phyloP scores from a whole-genome alignment of 2,888 invertebrate genomes.

The Scaptodrosophila latifasciaeformis region DNA sequence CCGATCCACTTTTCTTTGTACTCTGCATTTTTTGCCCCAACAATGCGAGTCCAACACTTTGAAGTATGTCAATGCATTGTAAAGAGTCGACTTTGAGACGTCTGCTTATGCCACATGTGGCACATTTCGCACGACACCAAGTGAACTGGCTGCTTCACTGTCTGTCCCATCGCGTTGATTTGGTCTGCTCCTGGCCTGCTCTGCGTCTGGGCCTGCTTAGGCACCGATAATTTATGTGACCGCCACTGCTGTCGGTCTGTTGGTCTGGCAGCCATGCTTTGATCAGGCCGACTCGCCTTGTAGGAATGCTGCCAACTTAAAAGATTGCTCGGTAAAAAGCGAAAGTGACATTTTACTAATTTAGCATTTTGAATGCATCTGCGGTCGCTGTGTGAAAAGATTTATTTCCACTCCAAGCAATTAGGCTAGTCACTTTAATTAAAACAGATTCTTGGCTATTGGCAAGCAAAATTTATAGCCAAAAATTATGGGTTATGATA shows the following conservation, averaged over 20 bases:
- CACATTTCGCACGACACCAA: constrained; percentile 45
- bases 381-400: constrained; percentile 47
- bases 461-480: too few relatives aligned
- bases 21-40: neutral
- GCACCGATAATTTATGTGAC: constrained; percentile 61
- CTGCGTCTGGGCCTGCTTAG: constrained; percentile 63
- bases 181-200: constrained; percentile 11
- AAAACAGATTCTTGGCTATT: too few relatives aligned
- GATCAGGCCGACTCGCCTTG: constrained; percentile 16
- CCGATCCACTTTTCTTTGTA: too few relatives aligned
- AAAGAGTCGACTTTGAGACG: too few relatives aligned
- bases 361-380: constrained; percentile 63
- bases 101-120: constrained; percentile 52
- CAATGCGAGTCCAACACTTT: constrained; percentile 35
- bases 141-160: constrained; percentile 8
- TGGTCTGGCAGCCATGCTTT: constrained; percentile 8
- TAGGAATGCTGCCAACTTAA: constrained; percentile 14
- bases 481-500: too few relatives aligned
- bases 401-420: constrained; percentile 35
- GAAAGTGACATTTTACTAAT: constrained; percentile 68
- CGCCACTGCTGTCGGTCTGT: constrained; percentile 30
- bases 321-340: constrained; percentile 37
- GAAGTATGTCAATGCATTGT: constrained; percentile 62
- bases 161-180: too few relatives aligned
- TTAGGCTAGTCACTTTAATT: too few relatives aligned